Percentiles rank a stretch among this genome's conserved stretches.
Evolutionary conservation across 2,113 vertebrate genomes (phyloP).

Genomic region (Saiga tatarica): DNA sequence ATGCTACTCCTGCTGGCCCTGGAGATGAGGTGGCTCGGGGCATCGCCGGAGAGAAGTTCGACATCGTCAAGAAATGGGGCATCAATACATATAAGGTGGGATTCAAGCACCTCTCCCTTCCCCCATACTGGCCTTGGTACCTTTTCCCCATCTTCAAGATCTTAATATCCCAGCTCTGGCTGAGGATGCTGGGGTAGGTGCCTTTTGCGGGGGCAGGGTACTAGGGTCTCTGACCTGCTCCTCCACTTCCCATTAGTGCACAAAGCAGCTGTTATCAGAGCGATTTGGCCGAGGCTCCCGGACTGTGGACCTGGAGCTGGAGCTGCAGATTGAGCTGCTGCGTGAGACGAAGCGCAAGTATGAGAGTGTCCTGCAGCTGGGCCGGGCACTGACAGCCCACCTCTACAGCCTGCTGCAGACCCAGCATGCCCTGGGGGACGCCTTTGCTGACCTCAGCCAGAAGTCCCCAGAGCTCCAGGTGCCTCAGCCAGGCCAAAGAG

Average conservation of each 20-base stretch:
- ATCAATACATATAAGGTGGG: slow-evolving; percentile 97
- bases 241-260: slow-evolving; percentile 85
- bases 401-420: slow-evolving; percentile 99
- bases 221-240: slow-evolving; percentile 18
- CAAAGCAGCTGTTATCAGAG: slow-evolving; percentile 95
- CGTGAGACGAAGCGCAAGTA: slow-evolving; percentile 97
- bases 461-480: slow-evolving; percentile 98
- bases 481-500: slow-evolving; percentile 32
- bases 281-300: slow-evolving; percentile 95
- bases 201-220: background rate
- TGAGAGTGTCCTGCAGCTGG: slow-evolving; percentile 91
- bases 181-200: slow-evolving; percentile 30
- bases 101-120: slow-evolving; percentile 16
- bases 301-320: slow-evolving; percentile 96
- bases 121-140: background rate
- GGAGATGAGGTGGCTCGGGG: slow-evolving; percentile 90
- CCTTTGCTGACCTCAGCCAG: slow-evolving; percentile 98
- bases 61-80: slow-evolving; percentile 95
- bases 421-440: slow-evolving; percentile 94
- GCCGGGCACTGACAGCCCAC: slow-evolving; percentile 92
- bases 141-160: background rate
- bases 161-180: background rate
- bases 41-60: slow-evolving; percentile 95
- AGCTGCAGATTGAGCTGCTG: slow-evolving; percentile 95
- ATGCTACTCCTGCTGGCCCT: slow-evolving; percentile 76